Evolutionary conservation across 2,888 invertebrate genomes (phyloP), one percentile per base, ranked within the genome.

Genomic region (Rhopalosiphum nymphaeae): DNA sequence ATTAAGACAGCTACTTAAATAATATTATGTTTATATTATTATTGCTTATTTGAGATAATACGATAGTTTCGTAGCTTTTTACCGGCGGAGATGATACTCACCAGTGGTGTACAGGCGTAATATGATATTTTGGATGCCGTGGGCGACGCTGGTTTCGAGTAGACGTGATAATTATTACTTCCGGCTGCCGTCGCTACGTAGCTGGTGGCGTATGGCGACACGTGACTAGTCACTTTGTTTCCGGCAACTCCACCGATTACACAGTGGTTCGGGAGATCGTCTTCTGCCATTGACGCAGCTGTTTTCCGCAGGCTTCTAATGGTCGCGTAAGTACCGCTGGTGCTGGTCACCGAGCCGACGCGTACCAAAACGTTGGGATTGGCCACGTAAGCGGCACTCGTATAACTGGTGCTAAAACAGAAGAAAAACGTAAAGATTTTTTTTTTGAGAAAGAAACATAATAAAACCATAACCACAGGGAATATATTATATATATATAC

Each of bases 291-390:
- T 36, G 57, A 21, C 7, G n/a, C 46, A 53, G 97, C 97, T 95
- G 97, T 97, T 96, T 97, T 97, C 95, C 98, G 98, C 95, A 98
- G 96, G 96, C 98, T 98, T 94, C 98, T 98, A 95, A 98, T 98
- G 87, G 98, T 98, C 87, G 98, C 98, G 95, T 98, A 98, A 95
- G 98, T 98, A 95, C 98, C 98, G 94, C 97, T 97, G 95, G 97
- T 97, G 53, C 98, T 96, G 53, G 97, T 97, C 87, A 97, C 96
- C 21, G 97, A 97, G 95, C 97, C 97, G 95, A 98, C 96, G 91
- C 98, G 97, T 67, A 98, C 97, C 95, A 98, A 97, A 94, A 98
- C 97, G 95, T 97, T 98, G 96, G 97, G 98, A 96, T 97, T 98
- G 95, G 97, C 98, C 95, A 97, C 97, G 96, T 98, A 97, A 95